These are phyloP conservation scores for Thermophis baileyi DNA, from an alignment of 2,113 vertebrate genomes.

Conservation along the genomic window DNA sequence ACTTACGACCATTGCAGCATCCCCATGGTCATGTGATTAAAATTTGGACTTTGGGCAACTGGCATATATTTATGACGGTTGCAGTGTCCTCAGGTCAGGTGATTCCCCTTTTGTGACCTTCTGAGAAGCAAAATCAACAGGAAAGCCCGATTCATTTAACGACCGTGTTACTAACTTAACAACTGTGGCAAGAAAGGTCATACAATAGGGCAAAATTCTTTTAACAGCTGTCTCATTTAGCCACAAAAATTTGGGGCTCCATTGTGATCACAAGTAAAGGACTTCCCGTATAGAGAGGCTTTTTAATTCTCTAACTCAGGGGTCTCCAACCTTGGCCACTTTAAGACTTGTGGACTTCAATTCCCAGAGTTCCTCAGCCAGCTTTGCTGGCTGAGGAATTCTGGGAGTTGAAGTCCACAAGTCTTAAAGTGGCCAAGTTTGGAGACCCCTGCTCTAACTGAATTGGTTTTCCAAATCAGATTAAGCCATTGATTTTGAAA, in stretches of 20 bases:
- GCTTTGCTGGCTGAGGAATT: too few species aligned
- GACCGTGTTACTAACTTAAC: not conserved
- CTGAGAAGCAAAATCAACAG: not conserved
- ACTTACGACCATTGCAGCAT: too few species aligned
- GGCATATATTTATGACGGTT: not conserved
- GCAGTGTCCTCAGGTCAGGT: not conserved
- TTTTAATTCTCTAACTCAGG: not conserved
- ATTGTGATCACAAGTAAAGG: not conserved
- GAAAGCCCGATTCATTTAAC: not conserved
- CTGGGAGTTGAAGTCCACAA: too few species aligned
- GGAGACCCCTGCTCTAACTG: too few species aligned
- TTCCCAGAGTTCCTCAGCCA: too few species aligned
- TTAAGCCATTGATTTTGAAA: not conserved
- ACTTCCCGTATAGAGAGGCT: not conserved
- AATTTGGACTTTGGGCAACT: not conserved
- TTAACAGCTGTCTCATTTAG: not conserved
- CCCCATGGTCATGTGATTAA: too few species aligned
- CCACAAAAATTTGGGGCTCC: not conserved
- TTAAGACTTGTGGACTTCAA: too few species aligned
- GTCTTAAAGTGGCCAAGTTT: too few species aligned
- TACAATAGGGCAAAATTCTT: not conserved
- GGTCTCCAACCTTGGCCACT: too few species aligned
- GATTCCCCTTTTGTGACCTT: not conserved
- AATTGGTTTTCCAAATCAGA: not conserved
- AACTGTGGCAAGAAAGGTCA: not conserved